Percentiles rank a stretch among this genome's conserved stretches.
Conservation (phyloP, 2,797 vertebrate genomes). For the Bradypodion pumilum region DNA sequence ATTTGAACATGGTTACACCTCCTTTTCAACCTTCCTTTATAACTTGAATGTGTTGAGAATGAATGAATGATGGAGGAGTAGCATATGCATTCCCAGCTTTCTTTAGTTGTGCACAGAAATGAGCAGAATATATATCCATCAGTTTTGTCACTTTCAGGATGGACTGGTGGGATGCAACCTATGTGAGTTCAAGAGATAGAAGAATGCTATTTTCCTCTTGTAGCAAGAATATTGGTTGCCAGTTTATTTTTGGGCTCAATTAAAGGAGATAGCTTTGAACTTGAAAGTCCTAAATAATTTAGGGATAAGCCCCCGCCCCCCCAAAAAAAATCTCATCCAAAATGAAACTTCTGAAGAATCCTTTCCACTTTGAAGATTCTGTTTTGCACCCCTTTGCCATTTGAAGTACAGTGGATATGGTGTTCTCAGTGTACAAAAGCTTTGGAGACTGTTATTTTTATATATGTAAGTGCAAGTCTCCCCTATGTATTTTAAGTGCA, state of each 20-base stretch:
- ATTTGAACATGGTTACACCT: too few relatives aligned
- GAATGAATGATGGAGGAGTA: too few relatives aligned
- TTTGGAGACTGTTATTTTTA: not conserved
- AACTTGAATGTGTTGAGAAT: too few relatives aligned
- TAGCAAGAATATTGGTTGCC: not conserved
- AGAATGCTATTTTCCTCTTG: not conserved
- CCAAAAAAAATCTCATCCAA: not conserved
- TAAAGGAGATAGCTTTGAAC: not conserved
- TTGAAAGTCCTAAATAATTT: not conserved
- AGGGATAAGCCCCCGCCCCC: too few relatives aligned
- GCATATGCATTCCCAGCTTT: too few relatives aligned
- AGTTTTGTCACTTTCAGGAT: not conserved
- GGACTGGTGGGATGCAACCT: not conserved
- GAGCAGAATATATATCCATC: too few relatives aligned
- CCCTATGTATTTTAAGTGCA: not conserved
- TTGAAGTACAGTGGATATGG: not conserved
- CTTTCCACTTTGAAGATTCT: not conserved
- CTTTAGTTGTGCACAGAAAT: too few relatives aligned
- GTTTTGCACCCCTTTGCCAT: not conserved
- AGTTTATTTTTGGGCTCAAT: not conserved
- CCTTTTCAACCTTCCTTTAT: too few relatives aligned
- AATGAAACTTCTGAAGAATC: not conserved
- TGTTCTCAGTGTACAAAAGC: not conserved
- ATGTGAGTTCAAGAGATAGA: not conserved
- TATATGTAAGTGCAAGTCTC: not conserved